These are phyloP conservation scores for Aspidiotus rigidus DNA, from an alignment of 2,888 invertebrate species.

Conservation along the genomic window DNA sequence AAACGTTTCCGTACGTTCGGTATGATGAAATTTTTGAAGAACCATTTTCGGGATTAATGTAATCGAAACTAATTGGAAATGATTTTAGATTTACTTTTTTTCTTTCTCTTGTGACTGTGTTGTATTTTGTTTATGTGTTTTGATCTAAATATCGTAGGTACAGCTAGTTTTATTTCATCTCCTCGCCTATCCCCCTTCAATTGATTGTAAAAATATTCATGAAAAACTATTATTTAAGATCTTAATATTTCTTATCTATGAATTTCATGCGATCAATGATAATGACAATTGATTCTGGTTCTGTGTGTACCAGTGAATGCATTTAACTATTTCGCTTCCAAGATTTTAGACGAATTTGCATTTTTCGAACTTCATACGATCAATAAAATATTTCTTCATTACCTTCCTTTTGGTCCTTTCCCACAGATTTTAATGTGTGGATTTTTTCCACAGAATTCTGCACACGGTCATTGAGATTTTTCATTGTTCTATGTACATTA, in stretches of 20 bases:
- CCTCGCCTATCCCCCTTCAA: not conserved
- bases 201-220: not conserved
- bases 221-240: constrained; percentile 1
- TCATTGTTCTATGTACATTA: constrained; percentile 1
- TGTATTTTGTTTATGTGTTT: constrained; percentile 22
- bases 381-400: no score
- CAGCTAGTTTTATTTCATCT: not conserved
- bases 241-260: not conserved
- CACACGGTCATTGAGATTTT: not conserved
- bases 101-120: constrained; percentile 21
- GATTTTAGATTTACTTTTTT: constrained; percentile 3
- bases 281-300: no score
- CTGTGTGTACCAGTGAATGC: not conserved
- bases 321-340: not conserved
- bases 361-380: not conserved
- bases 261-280: no score
- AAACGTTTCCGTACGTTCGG: constrained; percentile 91
- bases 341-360: not conserved
- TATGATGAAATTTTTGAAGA: constrained; percentile 93
- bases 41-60: constrained; percentile 56
- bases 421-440: not conserved
- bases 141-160: constrained; percentile 6
- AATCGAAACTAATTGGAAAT: not conserved
- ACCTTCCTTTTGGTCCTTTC: not conserved
- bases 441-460: not conserved